Evolutionary conservation across 2,113 vertebrate genomes (phyloP), one percentile per base, ranked within the genome.

Genomic region (Platanista minor): DNA sequence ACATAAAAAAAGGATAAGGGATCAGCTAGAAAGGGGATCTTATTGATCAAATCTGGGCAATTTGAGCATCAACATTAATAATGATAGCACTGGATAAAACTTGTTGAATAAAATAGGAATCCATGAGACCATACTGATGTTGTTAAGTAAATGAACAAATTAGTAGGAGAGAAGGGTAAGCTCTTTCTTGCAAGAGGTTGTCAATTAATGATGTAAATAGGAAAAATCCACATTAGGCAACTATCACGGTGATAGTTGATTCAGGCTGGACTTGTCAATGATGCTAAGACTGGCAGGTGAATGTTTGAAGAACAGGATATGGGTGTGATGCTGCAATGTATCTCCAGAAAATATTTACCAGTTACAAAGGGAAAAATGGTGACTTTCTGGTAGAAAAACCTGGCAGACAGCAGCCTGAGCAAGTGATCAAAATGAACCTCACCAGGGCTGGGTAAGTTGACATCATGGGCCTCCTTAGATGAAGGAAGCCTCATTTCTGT

Each of bases 391-490:
- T 33, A 17, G 82, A 59, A 80, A 83, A 67, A 57, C 15, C 39
- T 46, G 64, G 27, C 25, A 66, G 78, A 57, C 46, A 41, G n/a
- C 12, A 57, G 12, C 41, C 25, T 61, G 39, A 89, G 36, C 66
- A 82, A n/a, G 49, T 75, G 86, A 67, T 69, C 49, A 86, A 36
- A 81, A 89, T 75, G 39, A 77, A 75, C n/a, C 80, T 77, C 13
- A 11, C 3, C 20, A 23, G 66, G 8, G 6, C n/a, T 0, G 0
- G 5, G 8, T 17, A 2, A 11, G 33, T 8, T 49, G 80, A 59
- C 5, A 1, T n/a, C 36, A 17, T 0, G 17, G 69, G 8, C 49
- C 49, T 33, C 74, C 33, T 29, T 29, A 27, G 52, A 3, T 1
- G 31, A 72, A 75, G 27, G 61, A 14, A 46, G 33, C 71, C 21